These are phyloP conservation scores for Elephas maximus DNA, from an alignment of 2,113 vertebrate genomes.

Conservation along the genomic window DNA sequence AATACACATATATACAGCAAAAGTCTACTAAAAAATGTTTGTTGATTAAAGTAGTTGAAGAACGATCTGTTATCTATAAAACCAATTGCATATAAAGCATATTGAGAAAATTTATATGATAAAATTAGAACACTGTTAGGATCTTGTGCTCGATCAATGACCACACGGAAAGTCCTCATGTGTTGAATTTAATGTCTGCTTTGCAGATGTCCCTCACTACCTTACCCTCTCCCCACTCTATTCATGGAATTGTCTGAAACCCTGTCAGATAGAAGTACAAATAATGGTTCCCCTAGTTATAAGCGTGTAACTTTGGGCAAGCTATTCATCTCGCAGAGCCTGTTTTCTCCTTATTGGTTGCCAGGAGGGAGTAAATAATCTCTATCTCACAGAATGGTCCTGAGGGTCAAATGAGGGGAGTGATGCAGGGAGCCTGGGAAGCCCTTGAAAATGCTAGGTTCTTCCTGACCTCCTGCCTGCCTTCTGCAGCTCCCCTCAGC, in stretches of 20 bases:
- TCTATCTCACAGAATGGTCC: accelerated
- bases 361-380: accelerated
- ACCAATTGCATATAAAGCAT: not conserved
- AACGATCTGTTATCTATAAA: not conserved
- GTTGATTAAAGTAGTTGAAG: not conserved
- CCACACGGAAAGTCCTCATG: accelerated
- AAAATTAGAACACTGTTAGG: not conserved
- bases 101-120: not conserved
- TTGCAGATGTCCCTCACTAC: accelerated
- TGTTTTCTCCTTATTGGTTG: not conserved
- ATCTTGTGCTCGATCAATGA: not conserved
- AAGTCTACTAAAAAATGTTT: not conserved
- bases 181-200: accelerated
- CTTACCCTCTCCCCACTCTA: accelerated
- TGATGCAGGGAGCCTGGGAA: accelerated
- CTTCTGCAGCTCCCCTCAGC: too few relatives aligned
- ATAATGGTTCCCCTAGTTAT: accelerated
- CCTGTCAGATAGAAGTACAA: accelerated
- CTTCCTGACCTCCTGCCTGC: not conserved
- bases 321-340: not conserved
- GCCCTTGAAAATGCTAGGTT: accelerated
- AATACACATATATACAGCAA: not conserved
- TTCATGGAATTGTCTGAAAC: accelerated
- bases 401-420: not conserved
- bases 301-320: accelerated